phyloP scores from a whole-genome alignment of 2,113 vertebrate genomes.

The Felis catus region F.catus_Fca126_mat1.0 CM031424.1:93504501-93505000 shows the following conservation, averaged over 20 bases:
- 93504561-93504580: accelerated
- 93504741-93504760: background rate
- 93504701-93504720: background rate
- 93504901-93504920: background rate
- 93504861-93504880: background rate
- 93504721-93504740: background rate
- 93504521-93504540: no score
- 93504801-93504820: background rate
- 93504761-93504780: background rate
- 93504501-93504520: no score
- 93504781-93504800: background rate
- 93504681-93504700: accelerated
- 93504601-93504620: accelerated
- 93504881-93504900: accelerated
- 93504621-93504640: accelerated
- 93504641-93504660: accelerated
- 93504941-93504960: accelerated
- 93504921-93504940: accelerated
- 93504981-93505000: background rate
- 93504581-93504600: accelerated
- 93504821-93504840: background rate
- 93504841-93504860: background rate
- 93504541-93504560: accelerated
- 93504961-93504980: accelerated
- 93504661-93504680: accelerated